Conservation (phyloP, 1,140 invertebrate species). For the Papilio glaucus region DNA sequence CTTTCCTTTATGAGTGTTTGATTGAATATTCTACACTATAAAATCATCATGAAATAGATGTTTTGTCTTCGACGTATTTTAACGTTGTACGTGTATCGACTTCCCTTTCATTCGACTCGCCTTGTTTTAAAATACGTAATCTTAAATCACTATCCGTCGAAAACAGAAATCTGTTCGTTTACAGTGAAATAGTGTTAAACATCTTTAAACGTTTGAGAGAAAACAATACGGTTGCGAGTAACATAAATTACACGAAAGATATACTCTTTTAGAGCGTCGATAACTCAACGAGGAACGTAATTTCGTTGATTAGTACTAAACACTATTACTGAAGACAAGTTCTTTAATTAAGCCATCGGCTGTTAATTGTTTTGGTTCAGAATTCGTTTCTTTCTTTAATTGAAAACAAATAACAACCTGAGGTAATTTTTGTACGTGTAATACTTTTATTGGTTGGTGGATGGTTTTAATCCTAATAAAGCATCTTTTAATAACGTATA, state of each 20-base stretch:
- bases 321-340: background rate
- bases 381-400: background rate
- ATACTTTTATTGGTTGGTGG: too few species aligned
- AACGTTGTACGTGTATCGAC: background rate
- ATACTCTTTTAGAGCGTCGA: background rate
- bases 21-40: too few species aligned
- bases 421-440: too few species aligned
- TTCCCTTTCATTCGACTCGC: background rate
- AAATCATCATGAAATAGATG: too few species aligned
- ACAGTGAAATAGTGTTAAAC: background rate
- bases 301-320: background rate
- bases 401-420: too few species aligned
- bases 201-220: conserved; percentile 16
- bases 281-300: background rate
- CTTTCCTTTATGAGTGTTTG: background rate
- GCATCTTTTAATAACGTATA: too few species aligned
- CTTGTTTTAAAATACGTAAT: conserved; percentile 21
- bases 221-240: conserved; percentile 16
- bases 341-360: conserved; percentile 28
- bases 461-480: too few species aligned
- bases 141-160: conserved; percentile 18
- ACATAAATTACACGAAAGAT: conserved; percentile 29
- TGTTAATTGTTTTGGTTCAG: background rate
- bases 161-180: conserved; percentile 14
- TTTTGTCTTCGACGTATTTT: background rate